Conservation (phyloP, 2,113 vertebrate species). For the Reinhardtius hippoglossoides region DNA sequence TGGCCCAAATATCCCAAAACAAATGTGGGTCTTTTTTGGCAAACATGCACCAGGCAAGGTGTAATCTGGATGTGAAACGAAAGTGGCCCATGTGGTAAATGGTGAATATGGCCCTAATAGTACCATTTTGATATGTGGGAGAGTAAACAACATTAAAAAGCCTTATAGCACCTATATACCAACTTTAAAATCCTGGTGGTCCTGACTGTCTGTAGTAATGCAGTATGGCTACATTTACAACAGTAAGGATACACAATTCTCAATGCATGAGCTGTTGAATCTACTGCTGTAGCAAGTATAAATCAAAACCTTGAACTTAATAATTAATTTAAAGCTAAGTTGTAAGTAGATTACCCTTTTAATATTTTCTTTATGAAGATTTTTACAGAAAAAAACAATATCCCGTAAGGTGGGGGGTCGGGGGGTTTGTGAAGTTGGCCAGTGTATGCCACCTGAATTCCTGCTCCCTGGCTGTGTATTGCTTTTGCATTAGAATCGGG, state of each 20-base stretch:
- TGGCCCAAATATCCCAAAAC: too few species aligned
- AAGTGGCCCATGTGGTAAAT: too few species aligned
- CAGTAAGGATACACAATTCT: constrained; percentile 7
- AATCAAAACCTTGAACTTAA: constrained; percentile 8
- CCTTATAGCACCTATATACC: too few species aligned
- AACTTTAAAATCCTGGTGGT: background rate
- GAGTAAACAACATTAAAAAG: background rate
- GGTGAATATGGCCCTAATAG: too few species aligned
- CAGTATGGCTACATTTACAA: background rate
- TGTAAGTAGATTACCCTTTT: background rate
- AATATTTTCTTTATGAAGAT: constrained; percentile 25
- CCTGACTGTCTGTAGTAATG: background rate
- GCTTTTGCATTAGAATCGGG: constrained; percentile 46
- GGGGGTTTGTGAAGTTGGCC: background rate
- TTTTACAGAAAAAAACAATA: background rate
- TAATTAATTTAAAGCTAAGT: background rate
- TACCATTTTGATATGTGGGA: too few species aligned
- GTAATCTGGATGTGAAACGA: too few species aligned
- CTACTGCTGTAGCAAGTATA: background rate
- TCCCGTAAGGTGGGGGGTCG: too few species aligned
- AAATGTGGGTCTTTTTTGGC: too few species aligned
- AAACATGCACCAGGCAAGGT: too few species aligned
- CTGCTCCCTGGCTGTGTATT: constrained; percentile 60
- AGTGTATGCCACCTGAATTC: constrained; percentile 21
- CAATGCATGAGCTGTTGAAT: constrained; percentile 17